phyloP scores from a whole-genome alignment of 2,888 invertebrate species.

The Parnassius glacialis region DNA sequence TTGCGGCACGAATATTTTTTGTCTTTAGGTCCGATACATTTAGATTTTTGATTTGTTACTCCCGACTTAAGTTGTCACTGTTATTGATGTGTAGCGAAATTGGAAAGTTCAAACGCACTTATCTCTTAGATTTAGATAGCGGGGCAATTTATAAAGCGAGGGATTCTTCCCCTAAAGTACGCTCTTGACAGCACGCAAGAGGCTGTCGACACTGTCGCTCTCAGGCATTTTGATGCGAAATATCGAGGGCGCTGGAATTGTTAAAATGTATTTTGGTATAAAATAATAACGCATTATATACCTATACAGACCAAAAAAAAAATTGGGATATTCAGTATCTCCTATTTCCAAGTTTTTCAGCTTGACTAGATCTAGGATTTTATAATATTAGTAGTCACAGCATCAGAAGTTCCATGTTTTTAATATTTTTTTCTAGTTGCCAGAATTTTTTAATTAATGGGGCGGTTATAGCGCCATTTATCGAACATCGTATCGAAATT shows the following conservation, averaged over 20 bases:
- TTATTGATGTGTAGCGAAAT: constrained; percentile 80
- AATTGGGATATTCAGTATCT: not conserved
- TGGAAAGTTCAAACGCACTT: constrained; percentile 79
- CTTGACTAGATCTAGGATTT: no score
- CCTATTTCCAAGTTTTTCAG: no score
- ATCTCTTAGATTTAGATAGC: constrained; percentile 79
- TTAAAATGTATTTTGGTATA: no score
- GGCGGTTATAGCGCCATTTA: no score
- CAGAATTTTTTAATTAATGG: no score
- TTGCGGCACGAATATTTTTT: constrained; percentile 45
- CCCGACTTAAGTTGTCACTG: constrained; percentile 61
- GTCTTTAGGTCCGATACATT: constrained; percentile 41
- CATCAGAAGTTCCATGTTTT: no score
- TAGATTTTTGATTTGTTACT: constrained; percentile 75
- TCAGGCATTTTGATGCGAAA: constrained; percentile 25
- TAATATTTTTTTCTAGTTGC: no score
- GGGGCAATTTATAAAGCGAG: constrained; percentile 77
- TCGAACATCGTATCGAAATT: no score
- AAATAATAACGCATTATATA: not conserved
- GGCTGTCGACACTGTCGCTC: constrained; percentile 30
- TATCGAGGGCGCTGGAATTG: constrained; percentile 22
- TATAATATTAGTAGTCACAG: no score
- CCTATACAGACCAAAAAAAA: not conserved
- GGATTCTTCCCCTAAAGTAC: constrained; percentile 68
- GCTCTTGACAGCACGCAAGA: constrained; percentile 55